A percentile compares a stretch with the other conserved stretches of the same genome.
These are phyloP conservation scores for Austrofundulus limnaeus DNA, from an alignment of 2,113 vertebrate genomes.

Conservation along the genomic window DNA sequence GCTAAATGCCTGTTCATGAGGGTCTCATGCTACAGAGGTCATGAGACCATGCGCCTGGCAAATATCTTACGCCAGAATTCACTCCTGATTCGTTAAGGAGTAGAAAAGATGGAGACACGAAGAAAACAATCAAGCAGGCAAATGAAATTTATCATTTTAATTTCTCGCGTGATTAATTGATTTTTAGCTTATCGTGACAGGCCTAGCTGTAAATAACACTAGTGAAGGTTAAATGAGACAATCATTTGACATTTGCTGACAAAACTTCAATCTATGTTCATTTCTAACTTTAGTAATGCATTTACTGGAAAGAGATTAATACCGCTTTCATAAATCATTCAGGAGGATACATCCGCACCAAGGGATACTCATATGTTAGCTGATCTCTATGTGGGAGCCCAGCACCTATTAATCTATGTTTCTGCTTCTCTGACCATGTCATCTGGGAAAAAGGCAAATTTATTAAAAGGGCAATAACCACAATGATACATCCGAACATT, in stretches of 20 bases:
- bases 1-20: too few species aligned
- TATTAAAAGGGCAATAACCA: conserved; percentile 62
- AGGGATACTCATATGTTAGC: conserved; percentile 87
- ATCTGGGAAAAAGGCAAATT: conserved; percentile 77
- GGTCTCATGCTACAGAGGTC: too few species aligned
- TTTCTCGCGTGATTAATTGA: too few species aligned
- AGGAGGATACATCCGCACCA: conserved; percentile 85
- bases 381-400: conserved; percentile 84
- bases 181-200: background rate
- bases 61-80: too few species aligned
- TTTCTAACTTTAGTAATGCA: conserved; percentile 90
- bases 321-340: conserved; percentile 98
- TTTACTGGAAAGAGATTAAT: conserved; percentile 97
- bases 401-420: conserved; percentile 88
- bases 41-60: too few species aligned
- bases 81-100: too few species aligned
- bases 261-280: conserved; percentile 85
- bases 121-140: too few species aligned
- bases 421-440: conserved; percentile 74
- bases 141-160: too few species aligned
- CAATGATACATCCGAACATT: conserved; percentile 40
- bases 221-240: conserved; percentile 83
- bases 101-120: too few species aligned
- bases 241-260: conserved; percentile 87
- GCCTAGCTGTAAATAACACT: conserved; percentile 26